Evolutionary conservation across 2,888 invertebrate species (phyloP).

Genomic region (Sabellastarte sp.): DNA sequence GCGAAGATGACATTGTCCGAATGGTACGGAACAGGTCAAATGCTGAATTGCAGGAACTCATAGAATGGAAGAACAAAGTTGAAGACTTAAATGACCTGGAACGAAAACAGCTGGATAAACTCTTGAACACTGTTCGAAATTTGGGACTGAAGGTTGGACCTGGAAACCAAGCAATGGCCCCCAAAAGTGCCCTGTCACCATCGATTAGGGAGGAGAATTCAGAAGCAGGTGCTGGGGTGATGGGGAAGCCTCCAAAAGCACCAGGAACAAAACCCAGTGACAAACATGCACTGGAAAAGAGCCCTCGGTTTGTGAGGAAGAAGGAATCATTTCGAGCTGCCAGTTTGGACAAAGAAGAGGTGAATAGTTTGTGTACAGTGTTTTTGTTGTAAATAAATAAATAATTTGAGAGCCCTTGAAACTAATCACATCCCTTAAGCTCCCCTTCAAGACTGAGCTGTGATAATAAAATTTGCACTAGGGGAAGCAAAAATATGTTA

Average conservation of each 20-base stretch:
- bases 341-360: too few species aligned
- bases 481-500: too few species aligned
- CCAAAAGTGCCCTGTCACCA: not conserved
- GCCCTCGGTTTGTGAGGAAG: conserved; percentile 22
- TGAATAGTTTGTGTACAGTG: too few species aligned
- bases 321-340: too few species aligned
- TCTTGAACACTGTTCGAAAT: conserved; percentile 45
- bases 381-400: too few species aligned
- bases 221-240: too few species aligned
- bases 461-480: too few species aligned
- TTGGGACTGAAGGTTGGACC: conserved; percentile 47
- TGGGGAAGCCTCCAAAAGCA: conserved; percentile 20
- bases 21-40: not conserved
- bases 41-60: not conserved
- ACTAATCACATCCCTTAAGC: too few species aligned
- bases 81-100: conserved; percentile 26
- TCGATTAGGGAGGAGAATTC: too few species aligned
- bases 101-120: conserved; percentile 39
- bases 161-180: not conserved
- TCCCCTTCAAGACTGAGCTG: too few species aligned
- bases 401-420: too few species aligned
- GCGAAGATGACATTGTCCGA: too few species aligned
- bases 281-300: conserved; percentile 5
- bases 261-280: conserved; percentile 1
- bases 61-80: not conserved